Conservation (phyloP, 1,140 invertebrate species). For the Gryon sp. region DNA sequence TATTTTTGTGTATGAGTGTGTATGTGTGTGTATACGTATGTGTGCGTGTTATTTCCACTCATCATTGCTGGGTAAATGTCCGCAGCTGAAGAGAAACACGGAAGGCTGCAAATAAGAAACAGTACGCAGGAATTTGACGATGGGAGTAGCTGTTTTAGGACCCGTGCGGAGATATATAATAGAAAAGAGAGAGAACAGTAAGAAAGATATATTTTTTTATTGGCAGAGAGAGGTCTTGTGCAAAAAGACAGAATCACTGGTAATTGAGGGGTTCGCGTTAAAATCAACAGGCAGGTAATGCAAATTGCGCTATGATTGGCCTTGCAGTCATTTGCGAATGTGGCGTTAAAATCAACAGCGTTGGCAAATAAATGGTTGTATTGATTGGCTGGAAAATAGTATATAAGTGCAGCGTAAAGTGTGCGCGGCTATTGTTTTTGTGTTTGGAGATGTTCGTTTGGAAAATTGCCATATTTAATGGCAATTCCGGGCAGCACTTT, state of each 20-base stretch:
- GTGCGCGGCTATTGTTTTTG: conserved; percentile 35
- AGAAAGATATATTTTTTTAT: conserved; percentile 9
- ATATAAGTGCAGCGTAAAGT: conserved; percentile 37
- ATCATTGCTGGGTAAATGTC: conserved; percentile 43
- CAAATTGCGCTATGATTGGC: conserved; percentile 30
- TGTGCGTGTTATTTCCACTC: conserved; percentile 52
- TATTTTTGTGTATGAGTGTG: conserved; percentile 32
- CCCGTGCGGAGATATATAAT: not conserved
- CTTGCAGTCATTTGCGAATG: not conserved
- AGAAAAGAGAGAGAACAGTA: not conserved
- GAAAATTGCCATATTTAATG: conserved; percentile 43
- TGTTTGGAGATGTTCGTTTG: conserved; percentile 19
- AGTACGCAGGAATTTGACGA: conserved; percentile 36
- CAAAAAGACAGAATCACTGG: conserved; percentile 1
- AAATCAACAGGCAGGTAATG: conserved; percentile 30
- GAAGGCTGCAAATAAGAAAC: conserved; percentile 43
- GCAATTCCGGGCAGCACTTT: conserved; percentile 31
- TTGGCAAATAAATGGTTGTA: conserved; percentile 34
- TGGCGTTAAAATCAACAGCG: conserved; percentile 37
- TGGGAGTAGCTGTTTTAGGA: conserved; percentile 1
- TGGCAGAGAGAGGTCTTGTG: not conserved
- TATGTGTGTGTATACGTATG: too few species aligned
- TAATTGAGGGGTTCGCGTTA: conserved; percentile 34
- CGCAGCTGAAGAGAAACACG: conserved; percentile 28
- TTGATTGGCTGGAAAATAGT: conserved; percentile 29